A percentile compares a stretch with the other conserved stretches of the same genome.
These are phyloP conservation scores for Bovichtus variegatus DNA, from an alignment of 2,797 vertebrate species.

Conservation along the genomic window DNA sequence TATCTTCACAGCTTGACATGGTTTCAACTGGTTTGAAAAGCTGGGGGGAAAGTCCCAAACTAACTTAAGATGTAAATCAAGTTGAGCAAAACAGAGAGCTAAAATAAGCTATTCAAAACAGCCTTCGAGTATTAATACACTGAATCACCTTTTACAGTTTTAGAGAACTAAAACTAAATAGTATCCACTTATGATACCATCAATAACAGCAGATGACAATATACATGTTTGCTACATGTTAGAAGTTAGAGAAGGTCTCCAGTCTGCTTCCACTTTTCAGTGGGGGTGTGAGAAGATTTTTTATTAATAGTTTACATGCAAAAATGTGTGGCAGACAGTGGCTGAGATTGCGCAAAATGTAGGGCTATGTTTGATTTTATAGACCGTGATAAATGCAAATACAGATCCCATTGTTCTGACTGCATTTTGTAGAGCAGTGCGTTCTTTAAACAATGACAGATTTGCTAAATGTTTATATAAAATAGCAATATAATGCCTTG, in stretches of 20 bases:
- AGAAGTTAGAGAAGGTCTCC: background rate
- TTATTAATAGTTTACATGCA: no score
- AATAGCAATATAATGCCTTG: no score
- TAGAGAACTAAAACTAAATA: slow-evolving; percentile 41
- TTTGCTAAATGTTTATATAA: no score
- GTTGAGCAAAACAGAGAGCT: background rate
- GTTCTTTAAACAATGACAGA: no score
- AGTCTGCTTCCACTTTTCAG: background rate
- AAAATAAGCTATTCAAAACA: slow-evolving; percentile 37
- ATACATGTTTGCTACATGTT: background rate
- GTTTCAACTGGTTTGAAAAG: background rate
- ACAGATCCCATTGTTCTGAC: no score
- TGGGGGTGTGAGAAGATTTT: no score
- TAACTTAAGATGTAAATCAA: slow-evolving; percentile 19
- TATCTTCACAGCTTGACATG: background rate
- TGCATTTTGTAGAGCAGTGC: no score
- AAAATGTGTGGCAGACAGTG: no score
- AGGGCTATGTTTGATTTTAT: no score
- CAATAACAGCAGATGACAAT: background rate
- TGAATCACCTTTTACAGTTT: slow-evolving; percentile 11
- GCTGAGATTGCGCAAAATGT: no score
- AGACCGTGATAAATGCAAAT: no score
- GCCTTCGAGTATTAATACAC: slow-evolving; percentile 20
- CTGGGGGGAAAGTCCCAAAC: background rate
- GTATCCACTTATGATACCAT: background rate